phyloP scores from a whole-genome alignment of 2,113 vertebrate species.

The Pimephales promelas region DNA sequence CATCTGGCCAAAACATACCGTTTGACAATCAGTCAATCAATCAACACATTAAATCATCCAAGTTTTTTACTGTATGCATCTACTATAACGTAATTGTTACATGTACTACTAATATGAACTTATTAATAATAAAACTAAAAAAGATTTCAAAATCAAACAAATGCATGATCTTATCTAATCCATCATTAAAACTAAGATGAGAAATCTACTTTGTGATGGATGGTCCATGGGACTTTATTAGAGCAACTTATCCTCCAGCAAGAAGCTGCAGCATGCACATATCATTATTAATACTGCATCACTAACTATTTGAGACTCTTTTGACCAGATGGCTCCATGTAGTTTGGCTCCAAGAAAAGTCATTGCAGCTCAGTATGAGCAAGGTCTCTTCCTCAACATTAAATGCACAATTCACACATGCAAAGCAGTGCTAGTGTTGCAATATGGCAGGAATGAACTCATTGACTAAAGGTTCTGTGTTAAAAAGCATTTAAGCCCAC shows the following conservation, averaged over 20 bases:
- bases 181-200: constrained; percentile 69
- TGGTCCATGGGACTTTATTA: constrained; percentile 63
- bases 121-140: constrained; percentile 69
- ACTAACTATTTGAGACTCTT: constrained; percentile 57
- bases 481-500: background rate
- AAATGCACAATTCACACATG: background rate
- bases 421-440: background rate
- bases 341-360: constrained; percentile 19
- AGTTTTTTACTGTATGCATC: background rate
- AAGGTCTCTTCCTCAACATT: constrained; percentile 16
- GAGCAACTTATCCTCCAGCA: constrained; percentile 58
- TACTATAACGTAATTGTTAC: background rate
- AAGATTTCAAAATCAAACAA: constrained; percentile 69
- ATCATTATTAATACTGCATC: constrained; percentile 55
- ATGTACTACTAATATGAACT: background rate
- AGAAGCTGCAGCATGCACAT: constrained; percentile 50
- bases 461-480: too few relatives aligned
- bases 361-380: constrained; percentile 16
- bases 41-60: background rate
- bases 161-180: constrained; percentile 63
- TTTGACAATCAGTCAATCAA: constrained; percentile 45
- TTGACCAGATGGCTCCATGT: constrained; percentile 44
- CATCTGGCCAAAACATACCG: constrained; percentile 47
- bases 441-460: background rate
- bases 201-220: constrained; percentile 57